Conservation (phyloP, 2,113 vertebrate species). For the Philantomba maxwellii region DNA sequence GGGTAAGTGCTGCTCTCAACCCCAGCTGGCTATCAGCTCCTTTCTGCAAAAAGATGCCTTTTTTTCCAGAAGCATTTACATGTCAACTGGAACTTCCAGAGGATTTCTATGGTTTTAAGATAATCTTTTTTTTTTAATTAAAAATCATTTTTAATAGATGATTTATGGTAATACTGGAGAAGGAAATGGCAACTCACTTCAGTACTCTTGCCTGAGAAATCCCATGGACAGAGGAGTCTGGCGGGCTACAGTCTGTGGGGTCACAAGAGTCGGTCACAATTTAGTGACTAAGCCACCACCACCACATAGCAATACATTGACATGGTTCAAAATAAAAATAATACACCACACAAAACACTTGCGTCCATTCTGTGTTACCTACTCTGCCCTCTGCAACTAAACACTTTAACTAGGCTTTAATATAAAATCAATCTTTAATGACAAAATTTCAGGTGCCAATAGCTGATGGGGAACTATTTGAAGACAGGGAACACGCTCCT, state of each 20-base stretch:
- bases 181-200: background rate
- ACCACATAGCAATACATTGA: background rate
- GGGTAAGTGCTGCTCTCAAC: background rate
- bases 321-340: background rate
- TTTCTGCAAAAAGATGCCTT: conserved; percentile 7
- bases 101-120: background rate
- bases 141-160: background rate
- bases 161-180: background rate
- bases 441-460: background rate
- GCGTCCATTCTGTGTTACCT: background rate
- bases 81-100: conserved; percentile 17
- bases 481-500: background rate
- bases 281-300: background rate
- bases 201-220: background rate
- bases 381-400: background rate
- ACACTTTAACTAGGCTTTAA: background rate
- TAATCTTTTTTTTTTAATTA: background rate
- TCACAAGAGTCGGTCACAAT: background rate
- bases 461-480: conserved; percentile 5
- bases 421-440: conserved; percentile 16
- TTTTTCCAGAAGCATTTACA: conserved; percentile 2
- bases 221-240: background rate
- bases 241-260: background rate
- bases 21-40: background rate
- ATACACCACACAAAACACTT: background rate